Base-by-base conservation (phyloP, 1,140 invertebrate species). In the Solen grandis region DNA sequence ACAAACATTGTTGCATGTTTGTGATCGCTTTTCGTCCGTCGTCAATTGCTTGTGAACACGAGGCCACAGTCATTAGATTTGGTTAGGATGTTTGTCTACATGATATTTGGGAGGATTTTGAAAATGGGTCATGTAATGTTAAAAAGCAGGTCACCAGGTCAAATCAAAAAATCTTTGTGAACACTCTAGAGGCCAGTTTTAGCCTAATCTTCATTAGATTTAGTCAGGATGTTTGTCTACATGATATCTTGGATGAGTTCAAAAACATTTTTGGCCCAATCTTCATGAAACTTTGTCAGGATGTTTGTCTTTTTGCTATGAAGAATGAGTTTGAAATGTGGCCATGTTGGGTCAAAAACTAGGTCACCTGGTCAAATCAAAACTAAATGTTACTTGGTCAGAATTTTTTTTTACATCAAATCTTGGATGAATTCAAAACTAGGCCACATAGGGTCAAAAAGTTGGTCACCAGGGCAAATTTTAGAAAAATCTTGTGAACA, bases 11-110 rank as follows among this genome's bases (percentile, higher is more conserved):
- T n/a, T n/a, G n/a, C n/a, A n/a, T n/a, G n/a, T n/a, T n/a, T n/a
- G n/a, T n/a, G n/a, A n/a, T n/a, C n/a, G n/a, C n/a, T n/a, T n/a
- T n/a, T n/a, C n/a, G n/a, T n/a, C n/a, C n/a, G n/a, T n/a, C n/a
- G n/a, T n/a, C n/a, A n/a, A 50, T 31, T 52, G 27, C 50, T 50
- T 68, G 46, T 52, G 46, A 69, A 5, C 25, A 50, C 41, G 41
- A 50, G 66, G 41, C 41, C 50, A 69, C 66, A 69, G 2, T 54
- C 50, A 46, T 54, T 54, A n/a, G 54, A 50, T 33, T 54, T 69
- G 66, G 41, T 69, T 54, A 69, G 66, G 14, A 69, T 69, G 66
- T 69, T 69, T 22, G 46, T 69, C 25, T 69, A 54, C 66, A 66
- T 38, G 16, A 66, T 41, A 33, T 66, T 27, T 66, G 25, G 25